Percentiles rank a stretch among this genome's conserved stretches.
These are phyloP conservation scores for Zonotrichia leucophrys DNA, from an alignment of 2,113 vertebrate genomes.

Conservation along the genomic window DNA sequence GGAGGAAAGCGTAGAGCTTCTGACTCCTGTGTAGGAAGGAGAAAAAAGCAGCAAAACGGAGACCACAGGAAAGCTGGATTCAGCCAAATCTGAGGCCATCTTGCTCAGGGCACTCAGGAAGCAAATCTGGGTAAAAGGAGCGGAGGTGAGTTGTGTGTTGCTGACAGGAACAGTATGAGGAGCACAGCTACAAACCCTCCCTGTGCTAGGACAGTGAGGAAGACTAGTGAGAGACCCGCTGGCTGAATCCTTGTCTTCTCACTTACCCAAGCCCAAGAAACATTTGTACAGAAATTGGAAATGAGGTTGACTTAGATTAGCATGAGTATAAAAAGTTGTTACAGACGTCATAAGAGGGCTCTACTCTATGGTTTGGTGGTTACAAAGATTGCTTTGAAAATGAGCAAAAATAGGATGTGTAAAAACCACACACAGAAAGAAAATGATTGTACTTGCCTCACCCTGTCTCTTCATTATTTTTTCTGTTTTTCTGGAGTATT, in stretches of 20 bases:
- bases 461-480: background rate
- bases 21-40: background rate
- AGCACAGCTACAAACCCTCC: background rate
- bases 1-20: background rate
- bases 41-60: background rate
- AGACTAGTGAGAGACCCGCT: background rate
- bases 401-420: background rate
- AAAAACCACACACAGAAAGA: background rate
- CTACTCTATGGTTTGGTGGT: background rate
- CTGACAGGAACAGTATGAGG: background rate
- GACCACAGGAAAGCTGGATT: background rate
- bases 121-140: background rate
- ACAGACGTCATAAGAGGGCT: background rate
- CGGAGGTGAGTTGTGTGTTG: background rate
- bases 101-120: background rate
- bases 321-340: background rate
- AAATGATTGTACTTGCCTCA: background rate
- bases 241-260: background rate
- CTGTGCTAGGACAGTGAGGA: background rate
- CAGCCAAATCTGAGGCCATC: fast-evolving
- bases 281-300: background rate
- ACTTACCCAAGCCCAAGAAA: background rate
- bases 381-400: background rate
- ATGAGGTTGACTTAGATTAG: background rate
- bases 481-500: background rate